These are phyloP conservation scores for Montipora efflorescens DNA, from an alignment of 64 coral and sea anemone genomes.

Conservation along the genomic window DNA sequence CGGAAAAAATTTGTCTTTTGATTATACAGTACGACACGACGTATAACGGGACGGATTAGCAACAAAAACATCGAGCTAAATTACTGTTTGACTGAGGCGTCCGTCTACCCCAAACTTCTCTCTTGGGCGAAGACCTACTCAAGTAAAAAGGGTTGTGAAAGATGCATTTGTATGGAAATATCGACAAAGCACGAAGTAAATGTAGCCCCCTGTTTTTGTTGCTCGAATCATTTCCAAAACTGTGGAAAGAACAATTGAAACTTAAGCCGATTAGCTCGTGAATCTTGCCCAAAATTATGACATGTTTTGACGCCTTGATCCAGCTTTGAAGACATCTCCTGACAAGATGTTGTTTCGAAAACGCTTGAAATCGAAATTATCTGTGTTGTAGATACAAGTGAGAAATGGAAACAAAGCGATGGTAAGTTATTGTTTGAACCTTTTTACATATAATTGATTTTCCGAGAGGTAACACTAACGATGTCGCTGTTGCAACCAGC, in stretches of 20 bases:
- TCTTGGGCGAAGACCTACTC: background rate
- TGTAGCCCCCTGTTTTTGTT: background rate
- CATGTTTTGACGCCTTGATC: background rate
- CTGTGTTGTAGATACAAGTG: background rate
- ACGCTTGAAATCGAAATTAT: constrained; percentile 23
- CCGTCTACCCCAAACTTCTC: background rate
- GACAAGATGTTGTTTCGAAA: background rate
- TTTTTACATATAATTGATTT: background rate
- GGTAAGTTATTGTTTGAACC: background rate
- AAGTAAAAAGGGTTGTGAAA: background rate
- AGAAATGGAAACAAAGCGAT: background rate
- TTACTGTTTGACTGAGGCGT: too few relatives aligned
- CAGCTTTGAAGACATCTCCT: background rate
- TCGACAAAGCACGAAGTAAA: background rate
- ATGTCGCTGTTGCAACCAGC: constrained; percentile 37
- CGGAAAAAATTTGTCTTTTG: background rate
- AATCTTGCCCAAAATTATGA: background rate
- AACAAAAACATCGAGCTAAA: constrained; percentile 14
- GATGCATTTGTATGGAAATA: background rate
- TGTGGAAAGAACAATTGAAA: constrained; percentile 22
- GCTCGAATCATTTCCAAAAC: background rate
- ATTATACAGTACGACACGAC: background rate
- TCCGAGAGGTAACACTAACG: background rate
- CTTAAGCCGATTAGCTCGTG: constrained; percentile 17
- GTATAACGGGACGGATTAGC: constrained; percentile 17